Conservation (phyloP, 2,113 vertebrate species). For the Oophaga pumilio region DNA sequence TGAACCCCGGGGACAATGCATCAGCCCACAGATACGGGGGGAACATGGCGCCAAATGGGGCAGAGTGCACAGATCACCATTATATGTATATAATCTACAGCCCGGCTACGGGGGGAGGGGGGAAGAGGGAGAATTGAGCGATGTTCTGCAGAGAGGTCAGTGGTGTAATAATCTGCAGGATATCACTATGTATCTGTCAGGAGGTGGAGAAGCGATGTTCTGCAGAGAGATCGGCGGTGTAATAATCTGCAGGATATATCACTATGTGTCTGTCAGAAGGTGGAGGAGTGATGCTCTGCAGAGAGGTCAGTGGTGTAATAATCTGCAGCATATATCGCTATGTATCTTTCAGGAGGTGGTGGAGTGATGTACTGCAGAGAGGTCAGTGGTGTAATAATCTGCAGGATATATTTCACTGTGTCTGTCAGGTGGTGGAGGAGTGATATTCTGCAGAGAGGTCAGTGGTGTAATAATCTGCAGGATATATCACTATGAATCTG, state of each 20-base stretch:
- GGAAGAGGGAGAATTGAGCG: background rate
- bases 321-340: background rate
- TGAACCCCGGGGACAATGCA: no score
- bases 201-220: background rate
- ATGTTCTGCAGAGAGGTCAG: background rate
- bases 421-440: no score
- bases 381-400: background rate
- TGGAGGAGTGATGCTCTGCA: background rate
- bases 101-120: background rate
- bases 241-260: background rate
- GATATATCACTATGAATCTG: no score
- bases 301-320: background rate
- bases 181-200: no score
- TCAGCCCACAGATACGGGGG: no score
- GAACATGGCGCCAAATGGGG: background rate
- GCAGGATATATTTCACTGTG: no score
- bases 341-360: background rate
- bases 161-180: background rate
- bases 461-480: no score
- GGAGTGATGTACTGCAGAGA: background rate
- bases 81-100: background rate
- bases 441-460: no score
- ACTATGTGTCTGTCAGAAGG: background rate
- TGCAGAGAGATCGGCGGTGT: constrained; percentile 2
- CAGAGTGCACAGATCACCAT: background rate